A percentile compares a stretch with the other conserved stretches of the same genome.
phyloP scores from a whole-genome alignment of 2,888 invertebrate genomes.

The Troides oblongomaculatus region DNA sequence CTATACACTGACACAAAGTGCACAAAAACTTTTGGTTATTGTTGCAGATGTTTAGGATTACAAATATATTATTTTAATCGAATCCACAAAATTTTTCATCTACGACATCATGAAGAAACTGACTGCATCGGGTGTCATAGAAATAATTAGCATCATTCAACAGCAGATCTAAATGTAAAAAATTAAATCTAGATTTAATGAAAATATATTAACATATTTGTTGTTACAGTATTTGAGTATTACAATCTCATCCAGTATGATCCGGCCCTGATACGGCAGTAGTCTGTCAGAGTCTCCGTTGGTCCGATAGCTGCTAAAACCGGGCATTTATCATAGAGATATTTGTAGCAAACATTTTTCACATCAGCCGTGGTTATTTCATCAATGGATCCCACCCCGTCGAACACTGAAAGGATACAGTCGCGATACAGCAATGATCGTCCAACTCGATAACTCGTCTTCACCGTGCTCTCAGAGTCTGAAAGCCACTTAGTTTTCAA shows the following conservation, averaged over 20 bases:
- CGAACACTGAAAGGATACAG: constrained; percentile 90
- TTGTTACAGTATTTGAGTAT: neutral
- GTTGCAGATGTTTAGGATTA: too few relatives aligned
- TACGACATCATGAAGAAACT: too few relatives aligned
- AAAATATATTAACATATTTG: too few relatives aligned
- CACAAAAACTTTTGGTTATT: too few relatives aligned
- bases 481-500: constrained; percentile 94
- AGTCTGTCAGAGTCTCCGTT: constrained; percentile 90
- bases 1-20: too few relatives aligned
- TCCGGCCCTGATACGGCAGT: constrained; percentile 86
- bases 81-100: too few relatives aligned
- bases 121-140: too few relatives aligned
- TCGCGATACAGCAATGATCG: constrained; percentile 95
- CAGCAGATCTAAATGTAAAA: neutral
- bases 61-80: too few relatives aligned
- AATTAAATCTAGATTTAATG: neutral
- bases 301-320: constrained; percentile 95
- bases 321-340: constrained; percentile 94
- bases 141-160: too few relatives aligned
- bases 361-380: constrained; percentile 86
- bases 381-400: constrained; percentile 91
- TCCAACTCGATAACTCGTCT: constrained; percentile 97
- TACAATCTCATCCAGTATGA: constrained; percentile 88
- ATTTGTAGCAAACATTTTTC: constrained; percentile 88
- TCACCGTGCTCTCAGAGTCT: constrained; percentile 92